Evolutionary conservation across 2,888 invertebrate genomes (phyloP).

Genomic region (Cantharis rufa): DNA sequence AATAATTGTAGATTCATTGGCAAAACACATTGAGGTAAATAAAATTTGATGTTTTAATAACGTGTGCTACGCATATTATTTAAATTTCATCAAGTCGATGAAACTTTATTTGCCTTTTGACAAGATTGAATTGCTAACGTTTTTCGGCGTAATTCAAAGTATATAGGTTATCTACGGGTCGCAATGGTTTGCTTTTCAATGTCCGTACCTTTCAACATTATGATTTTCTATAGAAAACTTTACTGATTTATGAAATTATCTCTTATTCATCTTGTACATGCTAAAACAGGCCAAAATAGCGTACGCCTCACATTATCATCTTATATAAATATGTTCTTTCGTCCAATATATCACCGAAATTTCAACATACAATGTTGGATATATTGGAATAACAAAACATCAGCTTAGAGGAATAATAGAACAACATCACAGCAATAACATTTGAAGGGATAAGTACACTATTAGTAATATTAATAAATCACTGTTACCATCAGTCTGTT

Average conservation of each 20-base stretch:
- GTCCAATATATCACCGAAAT: neutral
- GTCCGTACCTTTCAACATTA: neutral
- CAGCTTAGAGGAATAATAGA: neutral
- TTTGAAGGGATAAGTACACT: too few relatives aligned
- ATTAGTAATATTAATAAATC: too few relatives aligned
- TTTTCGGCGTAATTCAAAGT: neutral
- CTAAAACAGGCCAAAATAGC: neutral
- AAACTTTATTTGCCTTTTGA: neutral
- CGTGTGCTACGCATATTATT: neutral
- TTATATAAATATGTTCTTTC: neutral
- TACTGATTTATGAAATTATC: neutral
- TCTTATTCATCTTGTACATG: neutral
- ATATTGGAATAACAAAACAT: neutral
- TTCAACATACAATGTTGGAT: neutral
- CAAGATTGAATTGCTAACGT: neutral
- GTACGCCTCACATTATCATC: neutral
- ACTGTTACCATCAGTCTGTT: too few relatives aligned
- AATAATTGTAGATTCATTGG: too few relatives aligned
- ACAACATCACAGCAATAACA: too few relatives aligned
- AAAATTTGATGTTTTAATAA: too few relatives aligned
- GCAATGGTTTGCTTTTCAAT: neutral
- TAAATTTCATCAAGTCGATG: neutral
- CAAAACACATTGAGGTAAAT: too few relatives aligned
- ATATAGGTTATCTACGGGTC: neutral
- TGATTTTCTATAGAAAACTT: neutral